Percentiles rank a stretch among this genome's conserved stretches.
phyloP scores from a whole-genome alignment of 2,888 invertebrate species.

The Synergus umbraculus region DNA sequence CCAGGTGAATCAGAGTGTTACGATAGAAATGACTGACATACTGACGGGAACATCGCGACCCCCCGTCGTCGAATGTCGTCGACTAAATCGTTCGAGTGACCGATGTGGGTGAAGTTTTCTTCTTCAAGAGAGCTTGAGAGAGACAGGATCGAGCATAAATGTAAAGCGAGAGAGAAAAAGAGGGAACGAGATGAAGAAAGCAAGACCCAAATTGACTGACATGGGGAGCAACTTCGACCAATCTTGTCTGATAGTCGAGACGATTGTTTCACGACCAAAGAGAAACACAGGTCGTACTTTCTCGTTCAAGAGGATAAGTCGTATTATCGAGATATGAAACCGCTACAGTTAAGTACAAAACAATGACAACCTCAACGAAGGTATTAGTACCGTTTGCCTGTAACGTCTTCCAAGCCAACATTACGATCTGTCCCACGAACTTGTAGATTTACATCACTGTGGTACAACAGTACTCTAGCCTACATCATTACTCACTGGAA shows the following conservation, averaged over 20 bases:
- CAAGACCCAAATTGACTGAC: constrained; percentile 45
- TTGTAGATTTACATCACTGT: constrained; percentile 1
- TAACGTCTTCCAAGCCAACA: neutral
- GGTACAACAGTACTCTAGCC: neutral
- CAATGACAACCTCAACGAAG: constrained; percentile 14
- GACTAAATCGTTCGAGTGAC: constrained; percentile 68
- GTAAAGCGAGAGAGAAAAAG: constrained; percentile 43
- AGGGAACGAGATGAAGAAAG: constrained; percentile 46
- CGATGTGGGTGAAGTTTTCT: constrained; percentile 70
- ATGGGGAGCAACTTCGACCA: constrained; percentile 45
- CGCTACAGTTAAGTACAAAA: constrained; percentile 41
- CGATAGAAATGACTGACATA: constrained; percentile 73
- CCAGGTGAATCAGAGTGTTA: constrained; percentile 64
- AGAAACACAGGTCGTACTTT: constrained; percentile 52
- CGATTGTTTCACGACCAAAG: constrained; percentile 50
- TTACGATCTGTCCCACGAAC: neutral
- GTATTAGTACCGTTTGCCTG: constrained; percentile 15
- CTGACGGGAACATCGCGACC: constrained; percentile 74
- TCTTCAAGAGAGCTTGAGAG: constrained; percentile 48
- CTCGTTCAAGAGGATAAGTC: constrained; percentile 34
- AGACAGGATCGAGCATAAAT: constrained; percentile 14
- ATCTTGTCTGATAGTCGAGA: constrained; percentile 49
- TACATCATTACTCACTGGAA: neutral
- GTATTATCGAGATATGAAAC: constrained; percentile 43
- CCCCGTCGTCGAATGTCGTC: constrained; percentile 74